Conservation (phyloP, 2,113 vertebrate species). For the Thalassarche chlororhynchos region DNA sequence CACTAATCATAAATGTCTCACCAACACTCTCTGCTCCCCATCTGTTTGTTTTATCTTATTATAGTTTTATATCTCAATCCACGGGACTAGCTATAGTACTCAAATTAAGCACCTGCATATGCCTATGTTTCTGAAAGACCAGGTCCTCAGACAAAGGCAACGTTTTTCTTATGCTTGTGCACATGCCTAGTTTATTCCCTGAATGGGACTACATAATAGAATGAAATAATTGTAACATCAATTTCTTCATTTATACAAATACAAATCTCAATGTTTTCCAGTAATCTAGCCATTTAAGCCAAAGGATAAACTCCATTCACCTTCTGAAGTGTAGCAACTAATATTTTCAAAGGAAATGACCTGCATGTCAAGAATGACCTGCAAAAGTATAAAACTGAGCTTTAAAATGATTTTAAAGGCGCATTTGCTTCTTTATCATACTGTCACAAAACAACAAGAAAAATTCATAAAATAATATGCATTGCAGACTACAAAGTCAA, state of each 20-base stretch:
- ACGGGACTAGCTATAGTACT: neutral
- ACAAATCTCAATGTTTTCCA: neutral
- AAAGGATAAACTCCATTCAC: neutral
- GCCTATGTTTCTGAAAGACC: neutral
- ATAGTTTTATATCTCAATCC: conserved; percentile 39
- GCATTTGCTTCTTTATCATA: neutral
- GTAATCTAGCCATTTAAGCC: neutral
- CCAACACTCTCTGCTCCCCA: conserved; percentile 9
- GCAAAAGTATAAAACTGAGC: neutral
- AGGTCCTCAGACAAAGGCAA: neutral
- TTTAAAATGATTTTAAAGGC: neutral
- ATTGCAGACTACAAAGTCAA: neutral
- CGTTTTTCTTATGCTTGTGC: neutral
- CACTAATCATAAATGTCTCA: conserved; percentile 58
- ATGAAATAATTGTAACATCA: neutral
- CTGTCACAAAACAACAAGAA: neutral
- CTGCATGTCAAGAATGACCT: neutral
- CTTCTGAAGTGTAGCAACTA: neutral
- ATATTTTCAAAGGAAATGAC: neutral
- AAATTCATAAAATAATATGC: neutral
- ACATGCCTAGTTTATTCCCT: neutral
- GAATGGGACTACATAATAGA: neutral
- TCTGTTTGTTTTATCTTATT: conserved; percentile 45
- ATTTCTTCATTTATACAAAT: neutral
- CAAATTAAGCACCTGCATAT: neutral